Percentiles rank a stretch among this genome's conserved stretches.
phyloP scores from a whole-genome alignment of 1,140 invertebrate species.

The Antheraea mylitta region DNA sequence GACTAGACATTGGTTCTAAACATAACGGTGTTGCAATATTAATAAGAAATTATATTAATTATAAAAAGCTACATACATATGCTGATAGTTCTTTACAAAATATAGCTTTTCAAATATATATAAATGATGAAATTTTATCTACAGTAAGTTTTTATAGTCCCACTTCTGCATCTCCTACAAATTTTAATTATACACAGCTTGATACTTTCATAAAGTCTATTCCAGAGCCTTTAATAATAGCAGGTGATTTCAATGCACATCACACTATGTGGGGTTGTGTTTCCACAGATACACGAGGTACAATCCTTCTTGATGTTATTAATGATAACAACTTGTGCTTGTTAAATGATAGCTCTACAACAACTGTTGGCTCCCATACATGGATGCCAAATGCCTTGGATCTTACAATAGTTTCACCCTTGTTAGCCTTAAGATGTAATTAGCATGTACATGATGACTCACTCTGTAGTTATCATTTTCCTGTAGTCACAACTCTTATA shows the following conservation, averaged over 20 bases:
- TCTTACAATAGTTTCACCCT: slow-evolving; percentile 18
- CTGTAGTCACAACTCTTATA: slow-evolving; percentile 16
- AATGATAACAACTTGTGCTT: slow-evolving; percentile 20
- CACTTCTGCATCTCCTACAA: background rate
- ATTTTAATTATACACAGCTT: slow-evolving; percentile 11
- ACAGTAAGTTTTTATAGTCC: slow-evolving; percentile 16
- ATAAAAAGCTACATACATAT: slow-evolving; percentile 14
- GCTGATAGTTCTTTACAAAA: slow-evolving; percentile 20
- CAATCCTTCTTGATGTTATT: too few relatives aligned
- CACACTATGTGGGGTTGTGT: too few relatives aligned
- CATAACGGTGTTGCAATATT: slow-evolving; percentile 27
- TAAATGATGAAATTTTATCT: slow-evolving; percentile 5
- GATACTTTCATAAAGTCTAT: slow-evolving; percentile 8
- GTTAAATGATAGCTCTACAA: slow-evolving; percentile 21
- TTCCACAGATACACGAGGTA: too few relatives aligned
- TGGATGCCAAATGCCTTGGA: slow-evolving; percentile 25
- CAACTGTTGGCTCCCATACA: slow-evolving; percentile 20
- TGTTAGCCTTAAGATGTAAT: slow-evolving; percentile 11
- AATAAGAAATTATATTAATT: slow-evolving; percentile 17
- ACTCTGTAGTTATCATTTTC: slow-evolving; percentile 24
- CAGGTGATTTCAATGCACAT: slow-evolving; percentile 14
- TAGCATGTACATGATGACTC: slow-evolving; percentile 24
- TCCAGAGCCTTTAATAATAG: background rate
- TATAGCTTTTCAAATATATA: slow-evolving; percentile 5
- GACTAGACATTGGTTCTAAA: slow-evolving; percentile 19